phyloP scores from a whole-genome alignment of 2,888 invertebrate species.

The Pristionchus japonicus region DNA sequence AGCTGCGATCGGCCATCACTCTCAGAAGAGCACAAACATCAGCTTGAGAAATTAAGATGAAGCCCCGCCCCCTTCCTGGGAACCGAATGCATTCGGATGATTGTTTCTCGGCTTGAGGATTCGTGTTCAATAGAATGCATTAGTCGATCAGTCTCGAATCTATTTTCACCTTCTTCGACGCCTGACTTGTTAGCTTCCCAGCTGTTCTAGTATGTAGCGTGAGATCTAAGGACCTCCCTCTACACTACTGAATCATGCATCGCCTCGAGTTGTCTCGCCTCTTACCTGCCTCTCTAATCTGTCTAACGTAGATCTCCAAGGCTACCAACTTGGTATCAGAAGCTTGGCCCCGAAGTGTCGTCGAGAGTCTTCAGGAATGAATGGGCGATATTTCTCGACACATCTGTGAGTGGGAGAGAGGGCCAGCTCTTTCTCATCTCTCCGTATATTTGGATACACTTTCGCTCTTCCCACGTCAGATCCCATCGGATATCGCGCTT shows the following conservation, averaged over 20 bases:
- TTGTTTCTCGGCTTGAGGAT: too few relatives aligned
- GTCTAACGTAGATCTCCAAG: not conserved
- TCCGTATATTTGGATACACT: constrained; percentile 27
- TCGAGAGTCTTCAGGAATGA: not conserved
- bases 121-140: too few relatives aligned
- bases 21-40: constrained; percentile 3
- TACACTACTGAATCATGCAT: not conserved
- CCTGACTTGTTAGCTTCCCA: not conserved
- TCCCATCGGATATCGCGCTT: not conserved
- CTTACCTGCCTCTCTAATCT: not conserved
- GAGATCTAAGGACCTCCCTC: not conserved
- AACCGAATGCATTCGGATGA: too few relatives aligned
- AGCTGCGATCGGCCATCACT: not conserved
- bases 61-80: not conserved
- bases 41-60: not conserved
- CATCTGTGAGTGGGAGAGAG: not conserved
- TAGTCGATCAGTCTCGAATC: too few relatives aligned
- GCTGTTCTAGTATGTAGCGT: not conserved
- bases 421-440: not conserved
- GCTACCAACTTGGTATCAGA: not conserved
- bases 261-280: not conserved
- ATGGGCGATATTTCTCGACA: not conserved
- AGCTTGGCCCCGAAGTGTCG: not conserved
- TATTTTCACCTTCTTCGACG: too few relatives aligned
- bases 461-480: constrained; percentile 20